phyloP scores from a whole-genome alignment of 2,888 invertebrate species.

The Drosophila longiperda region DNA sequence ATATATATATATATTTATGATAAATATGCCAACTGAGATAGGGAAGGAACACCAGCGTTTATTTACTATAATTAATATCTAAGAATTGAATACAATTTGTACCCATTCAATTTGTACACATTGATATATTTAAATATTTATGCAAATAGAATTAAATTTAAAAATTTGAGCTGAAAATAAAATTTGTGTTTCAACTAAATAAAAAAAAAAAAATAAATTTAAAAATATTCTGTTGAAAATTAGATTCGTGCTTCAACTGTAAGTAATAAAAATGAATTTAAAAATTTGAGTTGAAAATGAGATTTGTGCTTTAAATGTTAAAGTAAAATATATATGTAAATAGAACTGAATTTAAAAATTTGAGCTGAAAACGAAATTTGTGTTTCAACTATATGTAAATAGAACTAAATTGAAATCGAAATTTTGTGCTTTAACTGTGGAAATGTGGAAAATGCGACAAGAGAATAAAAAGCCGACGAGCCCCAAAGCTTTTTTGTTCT shows the following conservation, averaged over 20 bases:
- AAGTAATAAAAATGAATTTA: neutral
- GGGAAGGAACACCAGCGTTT: constrained; percentile 53
- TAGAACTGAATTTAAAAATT: neutral
- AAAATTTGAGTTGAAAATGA: neutral
- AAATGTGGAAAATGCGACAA: constrained; percentile 8
- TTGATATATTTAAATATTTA: neutral
- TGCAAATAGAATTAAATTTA: neutral
- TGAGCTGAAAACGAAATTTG: neutral
- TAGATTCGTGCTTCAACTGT: no score
- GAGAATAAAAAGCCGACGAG: constrained; percentile 40
- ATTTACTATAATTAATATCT: constrained; percentile 31
- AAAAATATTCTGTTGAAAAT: neutral
- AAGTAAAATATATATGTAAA: neutral
- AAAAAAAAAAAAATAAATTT: neutral
- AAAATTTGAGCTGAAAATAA: neutral
- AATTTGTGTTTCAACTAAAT: neutral
- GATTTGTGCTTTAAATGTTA: neutral
- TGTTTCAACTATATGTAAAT: no score
- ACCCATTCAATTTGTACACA: constrained; percentile 19
- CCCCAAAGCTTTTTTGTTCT: constrained; percentile 46
- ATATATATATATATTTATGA: constrained; percentile 6
- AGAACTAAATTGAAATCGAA: no score
- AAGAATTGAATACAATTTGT: constrained; percentile 39
- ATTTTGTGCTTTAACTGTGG: neutral
- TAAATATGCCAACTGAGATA: constrained; percentile 49